These are phyloP conservation scores for Vultur gryphus DNA, from an alignment of 2,797 vertebrate species.

Conservation along the genomic window DNA sequence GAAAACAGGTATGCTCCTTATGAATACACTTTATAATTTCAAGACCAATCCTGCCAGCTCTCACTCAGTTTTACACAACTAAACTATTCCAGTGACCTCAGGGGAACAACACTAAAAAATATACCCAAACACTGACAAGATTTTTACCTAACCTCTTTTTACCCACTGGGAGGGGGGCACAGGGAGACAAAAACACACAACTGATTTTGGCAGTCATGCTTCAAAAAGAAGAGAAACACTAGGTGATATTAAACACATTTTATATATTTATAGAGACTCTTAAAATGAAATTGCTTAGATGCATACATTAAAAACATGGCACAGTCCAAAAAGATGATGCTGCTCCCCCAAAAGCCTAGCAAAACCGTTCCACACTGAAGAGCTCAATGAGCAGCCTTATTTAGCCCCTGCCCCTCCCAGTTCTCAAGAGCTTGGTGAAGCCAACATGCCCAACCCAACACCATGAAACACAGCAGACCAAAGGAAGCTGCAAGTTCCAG, in stretches of 20 bases:
- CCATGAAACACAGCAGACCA: background rate
- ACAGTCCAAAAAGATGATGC: background rate
- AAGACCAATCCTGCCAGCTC: background rate
- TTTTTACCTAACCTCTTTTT: background rate
- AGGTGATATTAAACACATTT: background rate
- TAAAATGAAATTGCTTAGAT: background rate
- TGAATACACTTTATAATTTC: background rate
- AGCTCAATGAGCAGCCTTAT: background rate
- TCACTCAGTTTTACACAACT: background rate
- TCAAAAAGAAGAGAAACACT: background rate
- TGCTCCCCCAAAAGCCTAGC: background rate
- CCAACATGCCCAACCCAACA: background rate
- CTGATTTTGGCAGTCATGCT: accelerated
- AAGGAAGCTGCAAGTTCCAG: background rate
- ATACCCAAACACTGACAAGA: background rate
- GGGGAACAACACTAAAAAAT: background rate
- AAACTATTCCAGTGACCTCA: background rate
- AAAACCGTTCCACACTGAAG: background rate
- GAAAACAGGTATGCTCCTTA: background rate
- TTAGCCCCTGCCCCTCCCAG: background rate
- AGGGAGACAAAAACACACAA: background rate
- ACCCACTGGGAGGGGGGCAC: background rate
- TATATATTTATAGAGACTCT: background rate
- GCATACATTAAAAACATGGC: background rate
- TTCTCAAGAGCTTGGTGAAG: background rate